Evolutionary conservation across 2,888 invertebrate species (phyloP).

Genomic region (Adelphocoris suturalis): DNA sequence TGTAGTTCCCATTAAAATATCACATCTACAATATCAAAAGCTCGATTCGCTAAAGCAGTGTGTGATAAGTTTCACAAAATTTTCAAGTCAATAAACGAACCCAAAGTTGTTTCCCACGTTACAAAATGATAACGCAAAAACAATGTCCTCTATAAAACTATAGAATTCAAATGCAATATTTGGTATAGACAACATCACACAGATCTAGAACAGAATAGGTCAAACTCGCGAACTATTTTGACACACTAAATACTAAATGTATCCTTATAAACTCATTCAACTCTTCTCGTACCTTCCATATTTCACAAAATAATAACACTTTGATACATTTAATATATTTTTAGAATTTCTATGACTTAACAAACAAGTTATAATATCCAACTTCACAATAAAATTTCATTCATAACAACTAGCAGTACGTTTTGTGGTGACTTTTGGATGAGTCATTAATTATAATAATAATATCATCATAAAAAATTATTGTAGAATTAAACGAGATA

Average conservation of each 20-base stretch:
- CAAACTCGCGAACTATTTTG: background rate
- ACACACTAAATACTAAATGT: background rate
- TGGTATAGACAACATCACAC: slow-evolving; percentile 20
- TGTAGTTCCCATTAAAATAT: background rate
- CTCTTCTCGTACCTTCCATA: background rate
- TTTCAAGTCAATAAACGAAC: background rate
- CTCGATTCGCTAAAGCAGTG: background rate
- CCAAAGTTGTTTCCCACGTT: background rate
- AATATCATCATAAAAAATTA: background rate
- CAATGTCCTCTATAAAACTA: background rate
- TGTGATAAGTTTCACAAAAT: background rate
- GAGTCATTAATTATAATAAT: background rate
- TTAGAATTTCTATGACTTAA: slow-evolving; percentile 8
- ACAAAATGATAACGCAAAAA: background rate
- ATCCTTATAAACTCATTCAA: background rate
- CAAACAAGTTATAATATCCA: background rate
- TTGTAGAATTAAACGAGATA: background rate
- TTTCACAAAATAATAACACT: background rate
- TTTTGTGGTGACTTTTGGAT: background rate
- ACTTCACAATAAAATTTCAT: slow-evolving; percentile 5
- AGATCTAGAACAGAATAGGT: background rate
- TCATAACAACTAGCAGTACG: slow-evolving; percentile 32
- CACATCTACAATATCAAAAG: background rate
- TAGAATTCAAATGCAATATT: slow-evolving; percentile 1
- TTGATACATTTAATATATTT: background rate